Base-by-base conservation (phyloP, 1,140 invertebrate species). In the Oryzaephilus surinamensis region DNA sequence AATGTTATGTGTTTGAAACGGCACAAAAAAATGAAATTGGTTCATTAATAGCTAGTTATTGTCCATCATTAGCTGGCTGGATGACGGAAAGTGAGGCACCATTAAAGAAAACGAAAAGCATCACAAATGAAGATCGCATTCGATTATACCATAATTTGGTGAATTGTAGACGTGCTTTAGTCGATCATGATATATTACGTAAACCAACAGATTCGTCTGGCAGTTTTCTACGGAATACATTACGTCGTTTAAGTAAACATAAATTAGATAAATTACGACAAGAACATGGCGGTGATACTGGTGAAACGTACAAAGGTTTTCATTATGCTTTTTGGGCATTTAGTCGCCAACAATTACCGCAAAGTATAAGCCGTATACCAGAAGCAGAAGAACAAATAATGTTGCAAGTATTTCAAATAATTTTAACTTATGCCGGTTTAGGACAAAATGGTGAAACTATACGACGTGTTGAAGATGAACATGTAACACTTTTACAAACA, bases 1-100 rank as follows among this genome's bases (percentile, higher is more conserved):
- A 88, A 51, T 94, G 89, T 65, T 93, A 92, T 61, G 90, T 95
- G 10, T 92, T 96, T 57, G 91, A 95, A 62, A 92, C 89, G 1
- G 59, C 70, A 7, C 84, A 89, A 53, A 94, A 94, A 59, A 73
- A 79, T 46, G 90, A 94, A 67, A 91, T 94, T 40, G 91, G 90
- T 4, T 87, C 86, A 55, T 64, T 96, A 14, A 91, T 95, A 49
- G 85, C 89, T 2, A 90, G 88, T 24, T 96, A 96, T 59, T 91
- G 79, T 52, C 88, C 90, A 0, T 65, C 75, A 7, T 67, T 94
- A 24, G 85, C 85, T 4, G 79, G 78, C 19, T 91, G 89, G 76
- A 79, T 94, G 28, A 84, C 82, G 10, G 84, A 91, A 53, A 84
- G 82, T 33, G 81, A 84, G 58, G 73, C 76, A 15, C 74, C 79